Base-by-base conservation (phyloP, 2,888 invertebrate species). In the Ommatoiulus sabulosus region DNA sequence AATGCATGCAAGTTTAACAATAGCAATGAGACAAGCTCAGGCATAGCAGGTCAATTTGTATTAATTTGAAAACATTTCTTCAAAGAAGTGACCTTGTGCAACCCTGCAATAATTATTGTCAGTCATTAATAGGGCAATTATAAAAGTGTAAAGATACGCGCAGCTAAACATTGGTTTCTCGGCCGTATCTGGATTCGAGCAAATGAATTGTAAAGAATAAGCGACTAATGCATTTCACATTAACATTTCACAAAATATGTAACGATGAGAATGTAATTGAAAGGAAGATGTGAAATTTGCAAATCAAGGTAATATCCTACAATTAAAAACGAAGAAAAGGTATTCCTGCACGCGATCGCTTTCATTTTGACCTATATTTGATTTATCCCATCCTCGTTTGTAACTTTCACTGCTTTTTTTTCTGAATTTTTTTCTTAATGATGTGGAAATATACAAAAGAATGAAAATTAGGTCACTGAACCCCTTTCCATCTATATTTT, bases 21-120 rank as follows among this genome's bases (percentile, higher is more conserved):
- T 72, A 72, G 24, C 72, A 72, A 72, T 72, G 24, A 72, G 72
- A 20, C 72, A 72, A 20, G 72, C 72, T 72, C 72, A 72, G 72
- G 72, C 72, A 72, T 72, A 72, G 72, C 72, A 72, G 72, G 72
- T 72, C 24, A 72, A 20, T 72, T 72, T 72, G 24, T 72, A n/a
- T 24, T 24, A 72, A 72, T 72, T 72, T 72, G 72, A 72, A 72
- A 20, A 24, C 10, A 24, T 72, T 72, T 72, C 24, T 6, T 72
- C 20, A 24, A 72, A 24, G 24, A 72, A 24, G 72, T 7, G 24
- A 72, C 72, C 72, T 72, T 72, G 72, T 72, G 72, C 24, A 24
- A 72, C 3, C 24, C n/a, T 24, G 24, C 20, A 10, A 10, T 72
- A 72, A 72, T 72, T 72, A 72, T 72, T 72, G 72, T 72, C 5